Conservation (phyloP, 2,888 invertebrate species). For the Chymomyza fuscimana region DNA sequence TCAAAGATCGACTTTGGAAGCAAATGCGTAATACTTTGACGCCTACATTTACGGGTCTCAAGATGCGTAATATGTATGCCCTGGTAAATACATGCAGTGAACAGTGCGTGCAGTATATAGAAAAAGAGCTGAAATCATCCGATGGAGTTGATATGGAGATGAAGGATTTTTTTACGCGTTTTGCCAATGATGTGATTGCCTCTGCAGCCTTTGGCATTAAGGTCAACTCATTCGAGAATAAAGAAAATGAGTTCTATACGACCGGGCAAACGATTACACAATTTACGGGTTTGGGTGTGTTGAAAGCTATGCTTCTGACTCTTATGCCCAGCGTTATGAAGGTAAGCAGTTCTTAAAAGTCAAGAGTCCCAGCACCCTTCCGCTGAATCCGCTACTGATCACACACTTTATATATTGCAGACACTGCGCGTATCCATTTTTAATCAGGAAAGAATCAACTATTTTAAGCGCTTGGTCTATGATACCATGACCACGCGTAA, state of each 20-base stretch:
- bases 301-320: conserved; percentile 56
- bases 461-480: conserved; percentile 79
- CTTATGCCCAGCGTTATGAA: conserved; percentile 63
- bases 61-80: conserved; percentile 80
- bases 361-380: background rate
- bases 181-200: conserved; percentile 80
- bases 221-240: conserved; percentile 81
- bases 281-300: conserved; percentile 56
- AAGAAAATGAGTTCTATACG: conserved; percentile 81
- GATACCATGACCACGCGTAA: conserved; percentile 80
- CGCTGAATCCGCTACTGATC: too few relatives aligned
- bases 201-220: conserved; percentile 80
- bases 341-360: conserved; percentile 37
- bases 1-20: conserved; percentile 78
- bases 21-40: conserved; percentile 79
- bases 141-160: conserved; percentile 69
- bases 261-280: conserved; percentile 80
- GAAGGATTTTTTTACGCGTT: conserved; percentile 76
- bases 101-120: conserved; percentile 52
- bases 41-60: conserved; percentile 80
- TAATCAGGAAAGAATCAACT: conserved; percentile 67
- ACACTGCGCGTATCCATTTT: conserved; percentile 70
- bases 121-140: conserved; percentile 24
- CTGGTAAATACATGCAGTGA: conserved; percentile 67
- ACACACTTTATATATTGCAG: conserved; percentile 20